Evolutionary conservation across 2,888 invertebrate species (phyloP).

Genomic region (Chrysolina americana): DNA sequence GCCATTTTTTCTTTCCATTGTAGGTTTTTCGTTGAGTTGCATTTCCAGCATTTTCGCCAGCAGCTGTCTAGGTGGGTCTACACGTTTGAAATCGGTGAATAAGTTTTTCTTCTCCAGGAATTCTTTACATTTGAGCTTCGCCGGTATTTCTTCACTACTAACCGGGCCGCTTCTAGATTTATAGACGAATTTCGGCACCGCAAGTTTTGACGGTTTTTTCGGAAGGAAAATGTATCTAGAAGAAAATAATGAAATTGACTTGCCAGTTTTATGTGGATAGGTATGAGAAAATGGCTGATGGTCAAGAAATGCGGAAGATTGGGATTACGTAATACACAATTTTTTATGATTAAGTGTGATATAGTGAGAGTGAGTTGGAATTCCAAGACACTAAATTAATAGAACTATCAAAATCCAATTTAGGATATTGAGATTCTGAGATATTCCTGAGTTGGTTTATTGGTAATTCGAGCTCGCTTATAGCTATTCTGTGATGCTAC

Average conservation of each 20-base stretch:
- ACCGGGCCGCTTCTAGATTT: constrained; percentile 59
- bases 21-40: constrained; percentile 51
- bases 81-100: constrained; percentile 61
- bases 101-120: constrained; percentile 64
- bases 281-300: too few species aligned
- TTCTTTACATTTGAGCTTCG: constrained; percentile 58
- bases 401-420: too few species aligned
- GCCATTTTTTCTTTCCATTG: constrained; percentile 24
- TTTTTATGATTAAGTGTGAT: too few species aligned
- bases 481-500: too few species aligned
- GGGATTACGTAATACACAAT: too few species aligned
- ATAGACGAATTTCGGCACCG: constrained; percentile 44
- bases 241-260: constrained; percentile 16
- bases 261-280: too few species aligned
- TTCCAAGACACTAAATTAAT: too few species aligned
- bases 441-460: too few species aligned
- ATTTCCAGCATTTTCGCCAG: constrained; percentile 60
- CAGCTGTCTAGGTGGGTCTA: constrained; percentile 62
- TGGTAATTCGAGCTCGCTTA: too few species aligned
- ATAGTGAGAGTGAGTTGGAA: too few species aligned
- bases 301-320: too few species aligned
- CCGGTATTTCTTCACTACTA: constrained; percentile 58
- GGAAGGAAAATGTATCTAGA: constrained; percentile 51
- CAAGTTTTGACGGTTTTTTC: constrained; percentile 33
- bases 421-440: too few species aligned